phyloP scores from a whole-genome alignment of 2,888 invertebrate species.

The Tetragnatha montana region DNA sequence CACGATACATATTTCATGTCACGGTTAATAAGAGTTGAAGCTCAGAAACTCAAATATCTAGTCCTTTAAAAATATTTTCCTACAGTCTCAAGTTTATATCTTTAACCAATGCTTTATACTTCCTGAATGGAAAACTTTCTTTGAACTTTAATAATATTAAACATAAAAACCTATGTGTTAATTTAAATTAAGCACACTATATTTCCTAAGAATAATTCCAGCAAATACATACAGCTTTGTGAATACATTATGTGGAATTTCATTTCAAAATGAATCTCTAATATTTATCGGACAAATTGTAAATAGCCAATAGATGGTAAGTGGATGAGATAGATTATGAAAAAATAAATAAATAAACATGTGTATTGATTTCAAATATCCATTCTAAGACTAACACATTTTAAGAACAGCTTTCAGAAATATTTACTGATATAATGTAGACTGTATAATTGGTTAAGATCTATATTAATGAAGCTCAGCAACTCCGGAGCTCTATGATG shows the following conservation, averaged over 20 bases:
- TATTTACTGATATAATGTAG: neutral
- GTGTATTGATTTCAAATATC: neutral
- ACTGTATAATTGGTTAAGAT: conserved; percentile 6
- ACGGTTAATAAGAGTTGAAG: neutral
- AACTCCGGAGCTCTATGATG: conserved; percentile 20
- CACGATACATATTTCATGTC: neutral
- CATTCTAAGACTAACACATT: neutral
- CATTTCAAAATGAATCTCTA: no score
- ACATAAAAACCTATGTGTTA: no score
- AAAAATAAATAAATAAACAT: neutral
- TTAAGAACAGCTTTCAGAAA: neutral
- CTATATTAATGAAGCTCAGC: conserved; percentile 8
- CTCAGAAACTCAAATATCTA: neutral
- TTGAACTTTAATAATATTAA: no score
- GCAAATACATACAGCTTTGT: no score
- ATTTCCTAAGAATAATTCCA: no score
- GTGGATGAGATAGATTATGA: neutral
- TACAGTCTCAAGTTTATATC: neutral
- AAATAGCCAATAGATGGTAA: no score
- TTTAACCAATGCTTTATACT: no score
- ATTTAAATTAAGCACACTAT: no score
- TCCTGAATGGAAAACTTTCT: no score
- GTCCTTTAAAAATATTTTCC: neutral
- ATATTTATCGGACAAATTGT: no score
- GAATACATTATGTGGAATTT: no score